Evolutionary conservation across 2,113 vertebrate species (phyloP), one percentile per base, ranked within the genome.

Genomic region (Tragelaphus strepsiceros): DNA sequence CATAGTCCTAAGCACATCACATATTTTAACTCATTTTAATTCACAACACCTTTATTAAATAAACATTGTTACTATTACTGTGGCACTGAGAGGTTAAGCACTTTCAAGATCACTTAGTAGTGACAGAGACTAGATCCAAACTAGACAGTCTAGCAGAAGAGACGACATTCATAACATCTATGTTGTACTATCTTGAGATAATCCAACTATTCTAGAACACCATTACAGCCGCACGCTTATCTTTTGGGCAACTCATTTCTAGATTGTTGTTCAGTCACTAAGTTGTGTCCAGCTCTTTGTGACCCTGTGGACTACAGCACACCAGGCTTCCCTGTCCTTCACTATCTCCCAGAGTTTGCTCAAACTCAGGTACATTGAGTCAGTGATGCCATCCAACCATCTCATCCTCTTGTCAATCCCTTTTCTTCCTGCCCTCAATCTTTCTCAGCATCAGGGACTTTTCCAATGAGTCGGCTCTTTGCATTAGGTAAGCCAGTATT

Each of bases 21-120:
- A 4, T 77, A 46, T 92, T 96, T 96, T 83, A 93, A 67, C 12
- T 93, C n/a, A 80, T 88, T 94, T 97, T 82, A 93, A 71, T 3
- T 94, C 30, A 81, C 59, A 80, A 21, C 10, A 54, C 14, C 32
- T 11, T 39, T 91, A 71, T 62, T 85, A 54, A 92, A 89, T 62
- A 94, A 82, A 2, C 80, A 80, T 5, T 86, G 26, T 26, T 82
- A 28, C 80, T 86, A 39, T 49, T 28, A 84, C 7, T 7, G 19
- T 78, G 59, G 26, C n/a, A 49, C 17, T 92, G 46, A 49, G 22
- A 81, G 7, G 1, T 49, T 90, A 90, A 85, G 24, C 54, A 32
- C 71, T 17, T 92, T 94, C 12, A 94, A 86, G 58, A 3, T 74
- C 53, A 46, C 11, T 74, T 92, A 51, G 7, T 82, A n/a, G 19